These are phyloP conservation scores for Lasioglossum leucozonium DNA, from an alignment of 2,888 invertebrate species.

Conservation along the genomic window DNA sequence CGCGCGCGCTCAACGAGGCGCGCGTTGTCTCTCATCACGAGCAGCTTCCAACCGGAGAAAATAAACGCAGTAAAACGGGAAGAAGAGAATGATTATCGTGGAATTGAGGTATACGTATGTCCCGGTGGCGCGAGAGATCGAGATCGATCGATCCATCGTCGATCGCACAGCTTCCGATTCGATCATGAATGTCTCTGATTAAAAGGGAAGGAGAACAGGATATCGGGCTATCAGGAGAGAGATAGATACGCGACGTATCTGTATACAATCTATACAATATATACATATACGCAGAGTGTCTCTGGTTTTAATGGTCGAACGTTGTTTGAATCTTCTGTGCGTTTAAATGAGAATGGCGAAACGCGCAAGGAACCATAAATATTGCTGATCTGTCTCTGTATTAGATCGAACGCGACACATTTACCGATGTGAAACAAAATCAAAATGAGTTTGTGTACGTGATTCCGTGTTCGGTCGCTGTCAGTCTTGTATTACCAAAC, in stretches of 20 bases:
- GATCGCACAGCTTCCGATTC: conserved; percentile 21
- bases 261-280: neutral
- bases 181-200: conserved; percentile 29
- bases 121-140: neutral
- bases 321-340: neutral
- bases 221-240: conserved; percentile 36
- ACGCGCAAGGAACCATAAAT: neutral
- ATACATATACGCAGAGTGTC: neutral
- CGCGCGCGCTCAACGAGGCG: conserved; percentile 27
- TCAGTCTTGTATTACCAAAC: too few relatives aligned
- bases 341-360: neutral
- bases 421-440: neutral
- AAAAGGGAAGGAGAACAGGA: neutral
- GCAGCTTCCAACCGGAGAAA: conserved; percentile 26
- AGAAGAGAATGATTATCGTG: neutral
- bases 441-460: neutral
- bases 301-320: neutral
- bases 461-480: neutral
- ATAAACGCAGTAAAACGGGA: neutral
- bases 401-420: neutral
- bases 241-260: neutral
- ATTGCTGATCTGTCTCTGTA: neutral
- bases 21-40: conserved; percentile 19
- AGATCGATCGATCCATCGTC: conserved; percentile 5
- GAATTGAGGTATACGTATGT: conserved; percentile 5